phyloP scores from a whole-genome alignment of 2,113 vertebrate genomes.

The Phyllopteryx taeniolatus region DNA sequence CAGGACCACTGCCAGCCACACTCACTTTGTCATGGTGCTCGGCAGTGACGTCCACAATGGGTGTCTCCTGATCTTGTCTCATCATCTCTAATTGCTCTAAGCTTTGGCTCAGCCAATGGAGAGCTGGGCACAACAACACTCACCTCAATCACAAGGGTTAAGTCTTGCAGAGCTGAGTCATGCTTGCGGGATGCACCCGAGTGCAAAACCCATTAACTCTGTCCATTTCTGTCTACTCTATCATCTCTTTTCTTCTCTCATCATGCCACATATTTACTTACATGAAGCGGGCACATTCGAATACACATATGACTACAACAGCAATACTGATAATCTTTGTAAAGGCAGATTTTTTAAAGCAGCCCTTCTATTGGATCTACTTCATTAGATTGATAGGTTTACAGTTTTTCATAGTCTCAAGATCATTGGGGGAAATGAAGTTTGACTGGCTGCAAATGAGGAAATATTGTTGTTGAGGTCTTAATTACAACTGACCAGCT shows the following conservation, averaged over 20 bases:
- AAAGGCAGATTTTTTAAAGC: neutral
- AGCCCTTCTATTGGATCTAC: neutral
- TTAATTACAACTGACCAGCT: constrained; percentile 7
- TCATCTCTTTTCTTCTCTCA: constrained; percentile 1
- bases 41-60: constrained; percentile 44
- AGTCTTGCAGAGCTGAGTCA: constrained; percentile 22
- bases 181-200: constrained; percentile 37
- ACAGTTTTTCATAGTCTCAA: constrained; percentile 37
- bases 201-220: constrained; percentile 18
- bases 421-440: constrained; percentile 37
- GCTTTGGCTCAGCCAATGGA: constrained; percentile 35
- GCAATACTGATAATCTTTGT: neutral
- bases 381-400: neutral
- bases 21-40: constrained; percentile 48
- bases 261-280: neutral
- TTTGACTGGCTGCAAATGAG: constrained; percentile 8
- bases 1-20: constrained; percentile 47
- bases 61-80: constrained; percentile 56
- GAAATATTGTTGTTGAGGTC: neutral
- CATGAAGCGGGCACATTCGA: neutral
- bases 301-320: neutral
- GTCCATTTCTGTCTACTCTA: neutral
- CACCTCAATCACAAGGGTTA: constrained; percentile 37
- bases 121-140: constrained; percentile 45
- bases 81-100: constrained; percentile 42